Evolutionary conservation across 2,113 vertebrate species (phyloP).

Genomic region (Cyprinodon tularosa): DNA sequence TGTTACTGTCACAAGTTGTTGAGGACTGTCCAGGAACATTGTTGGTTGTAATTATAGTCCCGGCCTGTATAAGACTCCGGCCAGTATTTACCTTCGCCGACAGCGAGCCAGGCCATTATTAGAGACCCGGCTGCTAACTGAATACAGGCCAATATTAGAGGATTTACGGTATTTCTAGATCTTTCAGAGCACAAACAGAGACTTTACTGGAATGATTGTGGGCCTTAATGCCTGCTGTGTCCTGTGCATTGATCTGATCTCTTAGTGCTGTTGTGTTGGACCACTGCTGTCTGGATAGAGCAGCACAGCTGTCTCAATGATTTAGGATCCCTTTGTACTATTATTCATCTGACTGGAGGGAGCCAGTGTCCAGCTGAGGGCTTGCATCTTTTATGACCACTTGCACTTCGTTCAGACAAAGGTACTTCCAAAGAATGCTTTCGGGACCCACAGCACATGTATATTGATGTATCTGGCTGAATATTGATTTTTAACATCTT

Average conservation of each 20-base stretch:
- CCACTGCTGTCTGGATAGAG: slow-evolving; percentile 60
- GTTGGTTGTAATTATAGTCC: too few species aligned
- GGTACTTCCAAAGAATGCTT: slow-evolving; percentile 67
- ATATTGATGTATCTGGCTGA: slow-evolving; percentile 58
- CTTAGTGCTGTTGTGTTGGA: slow-evolving; percentile 57
- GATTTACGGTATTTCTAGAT: not conserved
- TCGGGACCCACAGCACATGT: slow-evolving; percentile 54
- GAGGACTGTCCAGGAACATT: too few species aligned
- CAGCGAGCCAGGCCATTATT: too few species aligned
- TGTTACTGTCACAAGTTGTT: too few species aligned
- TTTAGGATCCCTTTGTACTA: slow-evolving; percentile 81
- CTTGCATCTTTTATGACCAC: slow-evolving; percentile 80
- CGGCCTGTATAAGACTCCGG: too few species aligned
- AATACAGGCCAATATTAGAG: too few species aligned
- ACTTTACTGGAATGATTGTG: slow-evolving; percentile 33
- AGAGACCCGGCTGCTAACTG: too few species aligned
- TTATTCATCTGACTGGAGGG: slow-evolving; percentile 78
- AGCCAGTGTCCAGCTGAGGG: slow-evolving; percentile 71
- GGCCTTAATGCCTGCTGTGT: slow-evolving; percentile 50
- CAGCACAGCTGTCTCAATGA: slow-evolving; percentile 74
- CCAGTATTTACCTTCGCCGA: too few species aligned
- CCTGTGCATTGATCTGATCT: slow-evolving; percentile 71
- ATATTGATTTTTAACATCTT: slow-evolving; percentile 67
- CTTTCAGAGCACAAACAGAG: slow-evolving; percentile 21
- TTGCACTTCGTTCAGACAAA: slow-evolving; percentile 75